A percentile compares a stretch with the other conserved stretches of the same genome.
Conservation (phyloP, 1,140 invertebrate genomes). For the Nomia melanderi region DNA sequence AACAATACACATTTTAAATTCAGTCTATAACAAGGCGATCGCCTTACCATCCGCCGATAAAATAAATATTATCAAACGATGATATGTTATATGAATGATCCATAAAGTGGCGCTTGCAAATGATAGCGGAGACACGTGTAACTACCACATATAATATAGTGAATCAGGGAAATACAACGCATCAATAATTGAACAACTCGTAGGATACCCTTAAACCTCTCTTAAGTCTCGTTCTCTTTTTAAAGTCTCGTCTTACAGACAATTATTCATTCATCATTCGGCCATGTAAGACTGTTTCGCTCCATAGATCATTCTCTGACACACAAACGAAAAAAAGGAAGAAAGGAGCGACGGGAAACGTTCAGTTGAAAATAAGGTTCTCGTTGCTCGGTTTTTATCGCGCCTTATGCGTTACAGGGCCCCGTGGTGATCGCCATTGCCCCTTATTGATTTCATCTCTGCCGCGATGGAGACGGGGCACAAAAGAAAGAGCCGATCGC, state of each 20-base stretch:
- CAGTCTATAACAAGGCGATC: not conserved
- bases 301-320: slow-evolving; percentile 39
- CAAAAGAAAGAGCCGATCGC: slow-evolving; percentile 37
- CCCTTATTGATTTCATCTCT: slow-evolving; percentile 56
- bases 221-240: not conserved
- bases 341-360: not conserved
- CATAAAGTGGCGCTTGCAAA: slow-evolving; percentile 5
- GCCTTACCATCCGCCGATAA: not conserved
- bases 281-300: slow-evolving; percentile 4
- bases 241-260: not conserved
- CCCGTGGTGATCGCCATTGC: slow-evolving; percentile 51
- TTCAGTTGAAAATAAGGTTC: slow-evolving; percentile 14
- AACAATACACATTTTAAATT: too few species aligned
- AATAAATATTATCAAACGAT: not conserved
- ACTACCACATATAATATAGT: not conserved
- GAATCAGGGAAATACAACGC: not conserved
- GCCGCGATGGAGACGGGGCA: slow-evolving; percentile 31
- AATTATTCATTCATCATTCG: slow-evolving; percentile 29
- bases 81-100: not conserved
- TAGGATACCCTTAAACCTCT: not conserved
- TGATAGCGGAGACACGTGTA: not conserved
- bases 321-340: not conserved
- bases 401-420: slow-evolving; percentile 11
- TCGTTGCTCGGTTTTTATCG: slow-evolving; percentile 43
- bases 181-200: not conserved